Conservation (phyloP, 2,888 invertebrate species). For the Allygus modestus region DNA sequence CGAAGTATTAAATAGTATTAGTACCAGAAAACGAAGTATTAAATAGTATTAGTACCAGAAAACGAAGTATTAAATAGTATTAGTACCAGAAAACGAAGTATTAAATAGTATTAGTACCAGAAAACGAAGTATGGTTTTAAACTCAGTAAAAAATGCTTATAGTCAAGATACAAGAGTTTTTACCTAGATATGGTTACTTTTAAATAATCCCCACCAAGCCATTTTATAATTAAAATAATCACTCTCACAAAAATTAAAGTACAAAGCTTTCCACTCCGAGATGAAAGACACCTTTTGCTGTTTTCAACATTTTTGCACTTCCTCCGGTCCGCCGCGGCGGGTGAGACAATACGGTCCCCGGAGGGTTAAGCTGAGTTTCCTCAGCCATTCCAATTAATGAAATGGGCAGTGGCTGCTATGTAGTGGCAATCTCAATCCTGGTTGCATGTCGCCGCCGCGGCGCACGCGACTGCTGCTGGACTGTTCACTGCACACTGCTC, state of each 20-base stretch:
- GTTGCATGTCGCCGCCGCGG: conserved; percentile 42
- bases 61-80: too few species aligned
- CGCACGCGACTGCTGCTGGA: conserved; percentile 22
- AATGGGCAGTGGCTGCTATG: conserved; percentile 46
- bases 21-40: too few species aligned
- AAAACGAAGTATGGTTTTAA: too few species aligned
- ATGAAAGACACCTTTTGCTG: conserved; percentile 7
- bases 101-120: too few species aligned
- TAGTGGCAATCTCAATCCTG: conserved; percentile 58
- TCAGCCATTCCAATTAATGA: conserved; percentile 61
- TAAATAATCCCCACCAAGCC: background rate
- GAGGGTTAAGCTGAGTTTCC: background rate
- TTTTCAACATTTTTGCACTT: background rate
- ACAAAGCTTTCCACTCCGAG: conserved; percentile 5
- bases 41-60: too few species aligned
- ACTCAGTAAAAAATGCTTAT: too few species aligned
- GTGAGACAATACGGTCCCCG: conserved; percentile 37
- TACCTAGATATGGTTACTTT: background rate
- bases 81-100: too few species aligned
- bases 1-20: too few species aligned
- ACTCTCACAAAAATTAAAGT: background rate
- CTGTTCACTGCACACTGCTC: background rate
- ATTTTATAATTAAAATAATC: conserved; percentile 6
- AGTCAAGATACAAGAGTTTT: too few species aligned
- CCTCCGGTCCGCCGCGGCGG: background rate